phyloP scores from a whole-genome alignment of 1,140 invertebrate species.

The Sipha flava region DNA sequence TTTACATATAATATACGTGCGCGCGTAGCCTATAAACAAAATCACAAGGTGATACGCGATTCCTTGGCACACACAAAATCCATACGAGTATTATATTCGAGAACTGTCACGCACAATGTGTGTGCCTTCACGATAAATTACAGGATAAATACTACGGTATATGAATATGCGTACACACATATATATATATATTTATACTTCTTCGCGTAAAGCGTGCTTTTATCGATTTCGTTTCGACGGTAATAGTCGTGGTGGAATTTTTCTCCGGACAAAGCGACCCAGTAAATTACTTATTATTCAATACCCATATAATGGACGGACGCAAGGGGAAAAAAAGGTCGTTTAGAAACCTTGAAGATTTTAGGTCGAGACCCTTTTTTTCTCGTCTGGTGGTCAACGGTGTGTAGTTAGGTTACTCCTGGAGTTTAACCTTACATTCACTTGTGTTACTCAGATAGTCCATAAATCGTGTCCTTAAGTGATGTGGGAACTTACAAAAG shows the following conservation, averaged over 20 bases:
- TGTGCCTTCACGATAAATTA: not conserved
- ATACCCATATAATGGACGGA: not conserved
- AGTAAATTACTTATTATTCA: constrained; percentile 9
- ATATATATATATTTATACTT: too few relatives aligned
- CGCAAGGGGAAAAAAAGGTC: not conserved
- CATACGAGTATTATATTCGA: not conserved
- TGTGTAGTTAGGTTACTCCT: not conserved
- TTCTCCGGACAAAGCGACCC: not conserved
- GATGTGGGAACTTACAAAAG: not conserved
- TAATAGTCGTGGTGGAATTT: not conserved
- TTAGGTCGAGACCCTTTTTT: not conserved
- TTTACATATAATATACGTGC: too few relatives aligned
- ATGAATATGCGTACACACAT: too few relatives aligned
- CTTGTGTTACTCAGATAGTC: constrained; percentile 1
- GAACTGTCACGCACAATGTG: not conserved
- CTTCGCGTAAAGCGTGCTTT: too few relatives aligned
- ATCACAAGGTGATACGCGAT: not conserved
- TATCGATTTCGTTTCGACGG: not conserved
- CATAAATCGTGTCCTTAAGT: constrained; percentile 1
- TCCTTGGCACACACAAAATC: too few relatives aligned
- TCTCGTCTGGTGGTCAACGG: not conserved
- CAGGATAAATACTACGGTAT: not conserved
- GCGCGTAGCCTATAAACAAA: not conserved
- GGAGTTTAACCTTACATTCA: constrained; percentile 3
- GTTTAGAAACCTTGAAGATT: constrained; percentile 14